These are phyloP conservation scores for Meteorus colon DNA, from an alignment of 2,888 invertebrate genomes.

Conservation along the genomic window DNA sequence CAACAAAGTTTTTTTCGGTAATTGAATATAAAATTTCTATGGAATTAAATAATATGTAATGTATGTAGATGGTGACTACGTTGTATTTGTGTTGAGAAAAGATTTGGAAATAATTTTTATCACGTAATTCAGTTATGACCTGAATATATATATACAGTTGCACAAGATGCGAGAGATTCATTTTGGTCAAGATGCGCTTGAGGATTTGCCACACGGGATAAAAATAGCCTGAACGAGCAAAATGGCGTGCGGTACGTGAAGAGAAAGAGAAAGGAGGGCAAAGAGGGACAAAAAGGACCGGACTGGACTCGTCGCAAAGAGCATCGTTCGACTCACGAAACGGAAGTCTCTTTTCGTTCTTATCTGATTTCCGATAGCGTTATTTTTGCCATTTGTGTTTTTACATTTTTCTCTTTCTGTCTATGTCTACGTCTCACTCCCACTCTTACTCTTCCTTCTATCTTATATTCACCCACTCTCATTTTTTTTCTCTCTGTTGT, in stretches of 20 bases:
- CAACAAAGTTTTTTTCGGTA: too few relatives aligned
- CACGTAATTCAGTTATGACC: not conserved
- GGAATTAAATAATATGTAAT: too few relatives aligned
- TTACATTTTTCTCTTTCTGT: slow-evolving; percentile 24
- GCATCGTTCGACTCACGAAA: slow-evolving; percentile 41
- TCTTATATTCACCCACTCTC: too few relatives aligned
- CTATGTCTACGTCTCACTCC: not conserved
- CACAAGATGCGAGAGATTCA: slow-evolving; percentile 3
- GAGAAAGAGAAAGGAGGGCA: not conserved
- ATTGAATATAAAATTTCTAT: too few relatives aligned
- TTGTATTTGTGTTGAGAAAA: not conserved
- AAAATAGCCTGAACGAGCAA: slow-evolving; percentile 22
- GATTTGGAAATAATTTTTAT: not conserved
- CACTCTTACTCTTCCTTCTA: too few relatives aligned
- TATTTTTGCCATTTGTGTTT: slow-evolving; percentile 30
- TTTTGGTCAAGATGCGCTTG: slow-evolving; percentile 27
- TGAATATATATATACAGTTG: not conserved
- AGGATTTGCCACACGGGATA: slow-evolving; percentile 32
- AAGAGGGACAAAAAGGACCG: slow-evolving; percentile 36
- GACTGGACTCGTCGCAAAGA: slow-evolving; percentile 26
- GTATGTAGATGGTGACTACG: too few relatives aligned
- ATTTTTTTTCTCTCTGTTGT: not conserved
- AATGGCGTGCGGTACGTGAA: not conserved
- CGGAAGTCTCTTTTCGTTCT: slow-evolving; percentile 44
- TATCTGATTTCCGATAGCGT: slow-evolving; percentile 38